Conservation (phyloP, 1,140 invertebrate species). For the Hestina assimilis region DNA sequence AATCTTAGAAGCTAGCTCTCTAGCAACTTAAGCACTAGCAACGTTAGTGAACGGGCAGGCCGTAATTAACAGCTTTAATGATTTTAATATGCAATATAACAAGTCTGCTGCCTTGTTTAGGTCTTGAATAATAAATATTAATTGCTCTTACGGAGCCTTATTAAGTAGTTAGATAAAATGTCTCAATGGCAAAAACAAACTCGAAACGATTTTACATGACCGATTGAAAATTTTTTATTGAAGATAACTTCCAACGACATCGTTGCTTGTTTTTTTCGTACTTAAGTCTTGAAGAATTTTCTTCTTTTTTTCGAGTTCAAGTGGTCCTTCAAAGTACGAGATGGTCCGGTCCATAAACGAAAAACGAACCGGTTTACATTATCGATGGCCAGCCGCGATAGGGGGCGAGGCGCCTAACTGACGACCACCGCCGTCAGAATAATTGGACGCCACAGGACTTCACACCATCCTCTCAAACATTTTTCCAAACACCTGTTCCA, state of each 20-base stretch:
- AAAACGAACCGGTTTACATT: conserved; percentile 62
- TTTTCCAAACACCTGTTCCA: conserved; percentile 26
- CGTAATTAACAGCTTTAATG: conserved; percentile 33
- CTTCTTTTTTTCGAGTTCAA: conserved; percentile 18
- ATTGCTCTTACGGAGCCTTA: conserved; percentile 22
- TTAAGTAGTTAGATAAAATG: conserved; percentile 21
- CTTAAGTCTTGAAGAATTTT: conserved; percentile 12
- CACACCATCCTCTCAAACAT: conserved; percentile 59
- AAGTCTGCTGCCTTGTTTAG: conserved; percentile 25
- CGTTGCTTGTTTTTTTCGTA: conserved; percentile 14
- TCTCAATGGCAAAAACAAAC: conserved; percentile 11
- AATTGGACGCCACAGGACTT: conserved; percentile 74
- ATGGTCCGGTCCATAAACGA: conserved; percentile 59
- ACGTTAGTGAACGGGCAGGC: conserved; percentile 27
- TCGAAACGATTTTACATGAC: conserved; percentile 3
- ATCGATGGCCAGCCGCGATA: conserved; percentile 71
- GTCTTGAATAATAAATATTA: conserved; percentile 33
- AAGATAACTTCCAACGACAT: conserved; percentile 8
- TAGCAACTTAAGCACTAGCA: background rate
- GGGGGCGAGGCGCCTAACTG: conserved; percentile 62
- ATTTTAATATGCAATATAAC: conserved; percentile 36
- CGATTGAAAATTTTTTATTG: conserved; percentile 4
- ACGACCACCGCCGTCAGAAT: conserved; percentile 65
- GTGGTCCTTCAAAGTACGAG: conserved; percentile 29
- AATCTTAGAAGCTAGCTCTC: background rate